Conservation (phyloP, 2,888 invertebrate genomes). For the Trichopria drosophilae region DNA sequence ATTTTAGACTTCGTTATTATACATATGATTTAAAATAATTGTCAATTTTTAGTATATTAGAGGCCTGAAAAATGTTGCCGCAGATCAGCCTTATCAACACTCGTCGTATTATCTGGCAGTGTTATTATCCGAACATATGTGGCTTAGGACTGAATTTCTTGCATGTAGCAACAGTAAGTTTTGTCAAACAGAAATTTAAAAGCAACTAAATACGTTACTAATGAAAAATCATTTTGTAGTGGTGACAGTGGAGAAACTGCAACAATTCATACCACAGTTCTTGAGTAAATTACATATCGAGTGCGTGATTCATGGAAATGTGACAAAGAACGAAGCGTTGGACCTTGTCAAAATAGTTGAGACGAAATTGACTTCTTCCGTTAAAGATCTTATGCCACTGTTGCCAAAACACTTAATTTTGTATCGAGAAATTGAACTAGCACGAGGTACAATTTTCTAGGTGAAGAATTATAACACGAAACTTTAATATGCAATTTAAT, state of each 20-base stretch:
- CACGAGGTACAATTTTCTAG: constrained; percentile 66
- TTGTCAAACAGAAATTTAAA: not conserved
- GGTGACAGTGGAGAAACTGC: constrained; percentile 75
- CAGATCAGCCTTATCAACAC: constrained; percentile 89
- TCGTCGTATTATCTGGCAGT: constrained; percentile 85
- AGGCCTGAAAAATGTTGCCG: constrained; percentile 82
- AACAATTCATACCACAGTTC: constrained; percentile 78
- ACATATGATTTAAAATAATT: no score
- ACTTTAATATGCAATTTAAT: no score
- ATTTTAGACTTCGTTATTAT: no score
- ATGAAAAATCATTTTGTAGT: constrained; percentile 60
- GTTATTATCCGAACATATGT: constrained; percentile 81
- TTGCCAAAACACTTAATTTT: constrained; percentile 80
- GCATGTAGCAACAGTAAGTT: constrained; percentile 76
- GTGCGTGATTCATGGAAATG: constrained; percentile 87
- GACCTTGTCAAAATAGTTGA: constrained; percentile 74
- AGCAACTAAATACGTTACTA: not conserved
- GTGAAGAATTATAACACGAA: constrained; percentile 2
- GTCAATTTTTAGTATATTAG: constrained; percentile 73
- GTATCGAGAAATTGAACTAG: constrained; percentile 84
- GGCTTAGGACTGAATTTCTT: constrained; percentile 87
- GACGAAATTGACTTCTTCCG: constrained; percentile 60
- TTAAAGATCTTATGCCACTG: constrained; percentile 65
- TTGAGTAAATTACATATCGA: constrained; percentile 86
- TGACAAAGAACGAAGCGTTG: constrained; percentile 73